These are phyloP conservation scores for Zaprionus obscuricornis DNA, from an alignment of 2,888 invertebrate genomes.

Conservation along the genomic window DNA sequence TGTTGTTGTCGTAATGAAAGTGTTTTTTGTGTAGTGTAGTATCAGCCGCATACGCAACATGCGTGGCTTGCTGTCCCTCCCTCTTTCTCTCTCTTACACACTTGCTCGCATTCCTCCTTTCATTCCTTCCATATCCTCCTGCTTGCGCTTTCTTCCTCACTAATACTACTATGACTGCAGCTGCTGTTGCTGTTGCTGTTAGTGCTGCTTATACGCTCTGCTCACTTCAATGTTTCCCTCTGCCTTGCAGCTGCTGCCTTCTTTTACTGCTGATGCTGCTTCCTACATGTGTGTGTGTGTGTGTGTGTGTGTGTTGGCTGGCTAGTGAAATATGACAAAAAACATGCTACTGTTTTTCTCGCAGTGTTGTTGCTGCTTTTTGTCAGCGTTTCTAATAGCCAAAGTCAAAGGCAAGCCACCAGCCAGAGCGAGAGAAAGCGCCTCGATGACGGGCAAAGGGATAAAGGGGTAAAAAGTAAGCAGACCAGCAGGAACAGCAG, in stretches of 20 bases:
- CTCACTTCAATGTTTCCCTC: too few species aligned
- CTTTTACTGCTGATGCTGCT: slow-evolving; percentile 41
- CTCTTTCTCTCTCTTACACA: slow-evolving; percentile 9
- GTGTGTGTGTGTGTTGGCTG: slow-evolving; percentile 26
- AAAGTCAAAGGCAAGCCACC: slow-evolving; percentile 66
- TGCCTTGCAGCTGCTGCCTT: slow-evolving; percentile 13
- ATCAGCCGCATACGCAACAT: slow-evolving; percentile 73
- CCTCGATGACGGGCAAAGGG: too few species aligned
- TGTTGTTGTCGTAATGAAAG: slow-evolving; percentile 68
- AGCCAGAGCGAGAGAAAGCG: too few species aligned
- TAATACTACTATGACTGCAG: not conserved
- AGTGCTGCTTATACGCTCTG: not conserved
- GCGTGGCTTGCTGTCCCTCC: slow-evolving; percentile 55
- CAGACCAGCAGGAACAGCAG: slow-evolving; percentile 2
- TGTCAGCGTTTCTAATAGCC: slow-evolving; percentile 71
- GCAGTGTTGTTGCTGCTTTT: slow-evolving; percentile 49
- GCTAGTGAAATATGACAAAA: slow-evolving; percentile 77
- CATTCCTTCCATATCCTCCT: slow-evolving; percentile 17
- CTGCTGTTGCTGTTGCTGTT: slow-evolving; percentile 8
- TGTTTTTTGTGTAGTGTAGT: slow-evolving; percentile 72
- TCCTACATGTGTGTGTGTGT: slow-evolving; percentile 12
- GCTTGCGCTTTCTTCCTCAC: slow-evolving; percentile 11
- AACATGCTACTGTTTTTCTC: slow-evolving; percentile 66
- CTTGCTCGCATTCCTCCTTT: too few species aligned
- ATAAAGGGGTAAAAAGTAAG: too few species aligned